These are phyloP conservation scores for Agrochola circellaris DNA, from an alignment of 2,888 invertebrate genomes.

Conservation along the genomic window DNA sequence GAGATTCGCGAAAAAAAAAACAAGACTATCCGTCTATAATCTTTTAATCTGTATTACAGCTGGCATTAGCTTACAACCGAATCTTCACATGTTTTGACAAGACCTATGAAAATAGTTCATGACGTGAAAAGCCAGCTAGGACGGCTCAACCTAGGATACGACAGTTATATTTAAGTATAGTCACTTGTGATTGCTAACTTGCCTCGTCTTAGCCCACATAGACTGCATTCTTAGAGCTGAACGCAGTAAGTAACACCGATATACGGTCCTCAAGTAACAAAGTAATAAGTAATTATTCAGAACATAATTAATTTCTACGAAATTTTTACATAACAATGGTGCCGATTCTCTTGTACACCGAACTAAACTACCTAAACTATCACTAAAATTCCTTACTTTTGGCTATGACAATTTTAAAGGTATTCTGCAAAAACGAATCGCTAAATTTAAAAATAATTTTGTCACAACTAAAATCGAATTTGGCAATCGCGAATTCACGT, in stretches of 20 bases:
- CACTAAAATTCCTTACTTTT: too few relatives aligned
- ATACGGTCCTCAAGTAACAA: neutral
- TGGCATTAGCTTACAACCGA: neutral
- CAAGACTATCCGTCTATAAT: neutral
- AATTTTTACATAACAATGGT: neutral
- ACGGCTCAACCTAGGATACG: too few relatives aligned
- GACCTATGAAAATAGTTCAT: too few relatives aligned
- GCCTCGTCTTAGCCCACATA: conserved; percentile 27
- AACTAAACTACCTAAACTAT: too few relatives aligned
- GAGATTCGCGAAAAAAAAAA: conserved; percentile 6
- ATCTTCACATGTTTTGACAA: too few relatives aligned
- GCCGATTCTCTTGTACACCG: too few relatives aligned
- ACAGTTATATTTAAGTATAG: neutral
- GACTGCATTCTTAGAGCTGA: conserved; percentile 23
- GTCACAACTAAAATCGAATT: too few relatives aligned
- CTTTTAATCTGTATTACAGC: neutral
- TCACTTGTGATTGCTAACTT: neutral
- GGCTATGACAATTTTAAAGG: too few relatives aligned
- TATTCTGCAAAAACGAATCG: too few relatives aligned
- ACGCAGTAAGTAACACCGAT: neutral
- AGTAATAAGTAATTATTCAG: neutral
- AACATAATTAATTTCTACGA: neutral
- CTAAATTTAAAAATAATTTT: too few relatives aligned
- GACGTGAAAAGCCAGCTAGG: neutral
- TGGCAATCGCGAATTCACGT: too few relatives aligned